Conservation (phyloP, 1,140 invertebrate genomes). For the Bacillus rossius region DNA sequence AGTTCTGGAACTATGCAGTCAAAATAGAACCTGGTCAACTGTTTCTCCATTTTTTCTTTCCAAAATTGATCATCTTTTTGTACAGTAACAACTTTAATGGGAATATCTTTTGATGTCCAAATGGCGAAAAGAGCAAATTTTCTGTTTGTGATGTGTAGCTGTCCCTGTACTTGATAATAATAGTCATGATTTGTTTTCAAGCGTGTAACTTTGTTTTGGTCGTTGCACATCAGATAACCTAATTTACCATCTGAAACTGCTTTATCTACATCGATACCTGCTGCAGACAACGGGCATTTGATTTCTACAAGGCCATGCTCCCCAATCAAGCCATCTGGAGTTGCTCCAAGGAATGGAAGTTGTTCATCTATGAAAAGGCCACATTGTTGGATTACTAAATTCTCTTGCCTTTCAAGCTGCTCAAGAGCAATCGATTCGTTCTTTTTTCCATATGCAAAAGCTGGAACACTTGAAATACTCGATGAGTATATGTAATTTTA, state of each 20-base stretch:
- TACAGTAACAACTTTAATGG: constrained; percentile 16
- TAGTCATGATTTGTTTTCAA: constrained; percentile 35
- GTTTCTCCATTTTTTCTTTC: constrained; percentile 18
- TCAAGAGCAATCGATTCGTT: constrained; percentile 30
- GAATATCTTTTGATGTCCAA: constrained; percentile 17
- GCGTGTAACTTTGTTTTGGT: background rate
- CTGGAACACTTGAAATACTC: constrained; percentile 2
- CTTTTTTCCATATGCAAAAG: constrained; percentile 18
- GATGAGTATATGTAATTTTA: constrained; percentile 19
- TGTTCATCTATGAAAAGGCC: constrained; percentile 38
- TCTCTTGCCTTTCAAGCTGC: constrained; percentile 21
- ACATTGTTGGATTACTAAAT: constrained; percentile 27
- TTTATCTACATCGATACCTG: constrained; percentile 17
- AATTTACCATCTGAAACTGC: constrained; percentile 11
- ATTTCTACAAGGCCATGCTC: constrained; percentile 35
- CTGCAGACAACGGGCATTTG: constrained; percentile 33
- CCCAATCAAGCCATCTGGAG: constrained; percentile 39
- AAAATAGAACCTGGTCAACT: constrained; percentile 29
- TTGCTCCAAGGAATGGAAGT: constrained; percentile 33
- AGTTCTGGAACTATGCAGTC: constrained; percentile 35
- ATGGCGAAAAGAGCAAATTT: constrained; percentile 16
- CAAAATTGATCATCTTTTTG: constrained; percentile 25
- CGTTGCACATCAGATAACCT: background rate
- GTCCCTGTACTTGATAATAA: constrained; percentile 37
- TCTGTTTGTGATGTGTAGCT: constrained; percentile 21